Base-by-base conservation (phyloP, 92 coral and sea anemone genomes). In the Phenganax stokvisi region DNA sequence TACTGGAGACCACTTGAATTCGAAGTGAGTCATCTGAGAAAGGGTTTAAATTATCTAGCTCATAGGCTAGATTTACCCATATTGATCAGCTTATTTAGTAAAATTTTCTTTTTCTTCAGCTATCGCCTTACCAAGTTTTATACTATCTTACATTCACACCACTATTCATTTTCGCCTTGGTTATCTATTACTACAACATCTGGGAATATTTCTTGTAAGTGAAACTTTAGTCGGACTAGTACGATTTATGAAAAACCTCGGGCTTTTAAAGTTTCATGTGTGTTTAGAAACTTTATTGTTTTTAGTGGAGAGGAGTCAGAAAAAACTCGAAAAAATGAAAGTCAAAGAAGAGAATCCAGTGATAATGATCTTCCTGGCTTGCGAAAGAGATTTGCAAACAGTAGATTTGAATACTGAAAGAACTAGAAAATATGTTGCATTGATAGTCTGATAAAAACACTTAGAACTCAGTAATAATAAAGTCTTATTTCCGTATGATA, bases 141-240 rank as follows among this genome's bases (percentile, higher is more conserved):
- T 56, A 91, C 44, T 93, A 80, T 76, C 85, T 96, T 7, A 75
- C 88, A 31, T 89, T 93, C 47, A 82, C 92, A 10, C 97, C 97
- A 30, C 86, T 93, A 76, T 88, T 93, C 84, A 75, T 88, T 63
- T 85, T 91, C 77, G 93, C 80, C 1, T 88, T 91, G 10, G 86
- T 85, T 10, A 76, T 88, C 47, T 93, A 93, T 76, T 93, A 93
- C 83, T 88, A 91, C 83, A 89, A 90, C 66, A 86, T 90, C 47
- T 88, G 89, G 86, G 97, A 93, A 53, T 83, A 91, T 55, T 93
- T 89, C 80, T 92, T 65, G 97, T 93, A 93, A 93, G 97, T 89
- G 52, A 52, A 11, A 55, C 0, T 3, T 51, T 13, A 17, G 11
- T 74, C 55, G 11, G 11, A 15, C 20, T 4, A 74, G 1, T 72